Evolutionary conservation across 2,797 vertebrate species (phyloP).

Genomic region (Anniella stebbinsi): DNA sequence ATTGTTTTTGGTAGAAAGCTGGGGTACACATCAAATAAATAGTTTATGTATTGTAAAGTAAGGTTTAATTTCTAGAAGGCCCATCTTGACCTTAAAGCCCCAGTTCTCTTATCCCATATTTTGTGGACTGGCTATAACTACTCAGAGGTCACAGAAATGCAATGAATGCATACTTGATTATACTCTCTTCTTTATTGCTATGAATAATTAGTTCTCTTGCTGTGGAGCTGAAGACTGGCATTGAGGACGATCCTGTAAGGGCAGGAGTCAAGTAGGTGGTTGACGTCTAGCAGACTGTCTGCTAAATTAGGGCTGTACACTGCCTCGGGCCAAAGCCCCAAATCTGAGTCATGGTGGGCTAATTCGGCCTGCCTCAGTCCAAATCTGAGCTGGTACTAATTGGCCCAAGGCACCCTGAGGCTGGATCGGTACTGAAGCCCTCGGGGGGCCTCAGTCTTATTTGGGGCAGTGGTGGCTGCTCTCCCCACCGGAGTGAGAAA

Average conservation of each 20-base stretch:
- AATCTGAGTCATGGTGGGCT: too few species aligned
- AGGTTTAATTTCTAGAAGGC: not conserved
- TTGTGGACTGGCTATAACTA: not conserved
- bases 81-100: not conserved
- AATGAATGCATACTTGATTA: too few species aligned
- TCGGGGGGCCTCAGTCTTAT: not conserved
- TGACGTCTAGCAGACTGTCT: not conserved
- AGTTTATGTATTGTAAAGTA: constrained; percentile 24
- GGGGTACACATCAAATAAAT: too few species aligned
- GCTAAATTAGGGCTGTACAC: not conserved
- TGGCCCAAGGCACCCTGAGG: too few species aligned
- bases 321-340: too few species aligned
- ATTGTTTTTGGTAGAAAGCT: too few species aligned
- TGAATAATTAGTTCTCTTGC: not conserved
- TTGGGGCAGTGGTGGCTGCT: not conserved
- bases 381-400: too few species aligned
- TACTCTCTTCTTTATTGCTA: too few species aligned
- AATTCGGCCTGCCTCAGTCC: too few species aligned
- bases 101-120: not conserved
- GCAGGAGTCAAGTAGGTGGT: not conserved
- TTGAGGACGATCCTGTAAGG: too few species aligned
- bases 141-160: not conserved
- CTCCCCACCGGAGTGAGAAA: not conserved
- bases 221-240: not conserved
- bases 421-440: too few species aligned